Percentiles rank a stretch among this genome's conserved stretches.
Conservation (phyloP, 2,888 invertebrate species). For the Epinotia ramella region DNA sequence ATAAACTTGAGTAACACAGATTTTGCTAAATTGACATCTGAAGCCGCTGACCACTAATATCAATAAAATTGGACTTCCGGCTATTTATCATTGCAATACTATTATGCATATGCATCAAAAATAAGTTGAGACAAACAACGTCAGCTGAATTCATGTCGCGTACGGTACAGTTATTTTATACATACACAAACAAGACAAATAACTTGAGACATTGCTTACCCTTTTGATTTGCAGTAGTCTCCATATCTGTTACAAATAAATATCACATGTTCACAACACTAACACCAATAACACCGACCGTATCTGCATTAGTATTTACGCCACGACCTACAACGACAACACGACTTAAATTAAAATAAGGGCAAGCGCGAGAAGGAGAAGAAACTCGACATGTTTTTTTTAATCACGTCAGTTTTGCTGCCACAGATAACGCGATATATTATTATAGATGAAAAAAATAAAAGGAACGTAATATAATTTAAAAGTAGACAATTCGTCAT, state of each 20-base stretch:
- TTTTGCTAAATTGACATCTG: constrained; percentile 28
- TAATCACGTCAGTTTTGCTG: constrained; percentile 57
- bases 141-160: constrained; percentile 69
- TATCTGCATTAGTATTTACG: constrained; percentile 31
- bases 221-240: constrained; percentile 79
- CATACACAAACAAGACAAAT: constrained; percentile 77
- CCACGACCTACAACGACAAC: constrained; percentile 42
- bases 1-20: constrained; percentile 32
- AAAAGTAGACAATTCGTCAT: too few species aligned
- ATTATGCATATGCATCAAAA: constrained; percentile 47
- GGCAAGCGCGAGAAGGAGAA: constrained; percentile 63
- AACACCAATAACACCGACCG: constrained; percentile 46
- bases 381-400: constrained; percentile 58
- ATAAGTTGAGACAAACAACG: constrained; percentile 58
- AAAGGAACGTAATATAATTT: too few species aligned
- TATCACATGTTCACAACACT: constrained; percentile 78
- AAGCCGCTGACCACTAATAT: constrained; percentile 6
- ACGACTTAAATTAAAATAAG: constrained; percentile 56
- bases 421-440: constrained; percentile 4
- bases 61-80: constrained; percentile 6
- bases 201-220: constrained; percentile 69
- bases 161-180: constrained; percentile 72
- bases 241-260: constrained; percentile 70
- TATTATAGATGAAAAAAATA: too few species aligned
- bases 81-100: constrained; percentile 9